A percentile compares a stretch with the other conserved stretches of the same genome.
These are phyloP conservation scores for Plemyria rubiginata DNA, from an alignment of 2,888 invertebrate species.

Conservation along the genomic window DNA sequence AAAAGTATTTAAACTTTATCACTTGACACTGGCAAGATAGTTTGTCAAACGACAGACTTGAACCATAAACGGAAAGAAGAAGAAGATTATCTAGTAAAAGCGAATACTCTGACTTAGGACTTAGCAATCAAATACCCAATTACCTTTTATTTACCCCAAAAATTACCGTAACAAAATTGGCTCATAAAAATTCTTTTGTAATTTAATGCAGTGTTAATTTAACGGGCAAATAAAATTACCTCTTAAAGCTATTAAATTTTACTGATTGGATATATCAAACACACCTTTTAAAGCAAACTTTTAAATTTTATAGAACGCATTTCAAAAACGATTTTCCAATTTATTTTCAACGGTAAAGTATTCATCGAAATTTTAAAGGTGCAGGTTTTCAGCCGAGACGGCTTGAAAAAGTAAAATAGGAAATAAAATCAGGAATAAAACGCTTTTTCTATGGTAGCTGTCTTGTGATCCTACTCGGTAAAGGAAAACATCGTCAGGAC, in stretches of 20 bases:
- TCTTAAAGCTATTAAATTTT: not conserved
- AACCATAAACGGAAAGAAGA: no score
- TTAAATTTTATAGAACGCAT: not conserved
- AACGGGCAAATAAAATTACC: slow-evolving; percentile 7
- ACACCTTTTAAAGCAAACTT: not conserved
- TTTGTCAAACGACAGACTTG: no score
- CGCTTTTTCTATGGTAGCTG: no score
- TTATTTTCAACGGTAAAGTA: not conserved
- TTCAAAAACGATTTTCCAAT: slow-evolving; percentile 4
- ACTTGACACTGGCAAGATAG: no score
- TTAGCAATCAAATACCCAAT: not conserved
- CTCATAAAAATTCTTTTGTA: slow-evolving; percentile 4
- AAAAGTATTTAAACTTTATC: no score
- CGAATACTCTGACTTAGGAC: not conserved
- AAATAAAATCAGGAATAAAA: no score
- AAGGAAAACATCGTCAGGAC: no score
- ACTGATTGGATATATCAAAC: slow-evolving; percentile 5
- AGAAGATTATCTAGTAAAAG: no score
- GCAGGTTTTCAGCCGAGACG: not conserved
- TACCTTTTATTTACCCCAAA: no score
- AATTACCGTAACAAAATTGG: not conserved
- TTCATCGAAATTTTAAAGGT: not conserved
- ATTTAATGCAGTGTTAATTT: not conserved
- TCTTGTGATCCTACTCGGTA: no score
- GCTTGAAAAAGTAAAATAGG: not conserved